phyloP scores from a whole-genome alignment of 2,797 vertebrate species.

The Dipus sagitta region DNA sequence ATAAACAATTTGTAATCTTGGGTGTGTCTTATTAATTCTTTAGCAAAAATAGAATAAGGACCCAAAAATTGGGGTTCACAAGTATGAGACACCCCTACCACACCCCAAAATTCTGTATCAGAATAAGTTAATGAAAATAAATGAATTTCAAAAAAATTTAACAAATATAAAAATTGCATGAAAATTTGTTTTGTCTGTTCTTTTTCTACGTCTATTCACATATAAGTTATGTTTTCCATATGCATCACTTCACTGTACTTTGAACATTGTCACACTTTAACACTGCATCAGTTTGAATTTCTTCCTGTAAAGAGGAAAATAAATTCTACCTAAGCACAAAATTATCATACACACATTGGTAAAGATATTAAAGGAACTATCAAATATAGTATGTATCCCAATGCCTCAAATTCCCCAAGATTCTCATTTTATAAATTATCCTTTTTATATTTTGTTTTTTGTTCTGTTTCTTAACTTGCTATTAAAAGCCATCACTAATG shows the following conservation, averaged over 20 bases:
- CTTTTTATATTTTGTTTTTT: not conserved
- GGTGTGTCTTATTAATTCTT: too few species aligned
- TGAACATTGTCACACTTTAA: not conserved
- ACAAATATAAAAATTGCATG: not conserved
- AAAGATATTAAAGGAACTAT: not conserved
- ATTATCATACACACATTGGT: not conserved
- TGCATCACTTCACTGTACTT: not conserved
- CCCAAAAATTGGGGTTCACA: too few species aligned
- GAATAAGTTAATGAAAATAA: not conserved
- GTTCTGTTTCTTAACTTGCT: not conserved
- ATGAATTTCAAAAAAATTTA: not conserved
- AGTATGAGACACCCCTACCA: not conserved
- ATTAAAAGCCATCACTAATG: not conserved
- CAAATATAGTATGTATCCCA: not conserved
- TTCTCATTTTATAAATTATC: not conserved
- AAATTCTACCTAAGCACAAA: not conserved
- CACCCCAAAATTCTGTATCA: not conserved
- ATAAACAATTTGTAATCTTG: too few species aligned
- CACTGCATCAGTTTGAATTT: not conserved
- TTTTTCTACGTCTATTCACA: not conserved
- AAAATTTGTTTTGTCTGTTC: not conserved
- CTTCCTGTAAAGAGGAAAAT: not conserved
- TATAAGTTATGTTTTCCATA: not conserved
- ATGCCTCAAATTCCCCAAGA: not conserved
- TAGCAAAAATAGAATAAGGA: too few species aligned